A percentile compares a stretch with the other conserved stretches of the same genome.
Evolutionary conservation across 2,888 invertebrate species (phyloP).

Genomic region (Aricia artaxerxes): DNA sequence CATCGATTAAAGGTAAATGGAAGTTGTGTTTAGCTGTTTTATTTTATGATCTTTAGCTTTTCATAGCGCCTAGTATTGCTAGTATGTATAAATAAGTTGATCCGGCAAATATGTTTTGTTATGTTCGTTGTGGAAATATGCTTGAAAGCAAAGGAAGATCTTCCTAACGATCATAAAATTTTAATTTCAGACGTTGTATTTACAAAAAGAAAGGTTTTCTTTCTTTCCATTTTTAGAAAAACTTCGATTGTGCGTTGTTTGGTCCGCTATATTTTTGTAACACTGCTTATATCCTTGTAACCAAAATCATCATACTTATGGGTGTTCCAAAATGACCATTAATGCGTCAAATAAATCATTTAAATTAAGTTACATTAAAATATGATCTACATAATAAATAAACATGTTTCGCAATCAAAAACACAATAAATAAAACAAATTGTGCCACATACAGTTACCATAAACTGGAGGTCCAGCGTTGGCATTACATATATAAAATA

Average conservation of each 20-base stretch:
- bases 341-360: neutral
- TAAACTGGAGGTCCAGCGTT: neutral
- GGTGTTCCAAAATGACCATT: neutral
- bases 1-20: neutral
- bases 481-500: neutral
- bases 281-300: neutral
- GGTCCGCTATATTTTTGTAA: neutral
- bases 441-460: slow-evolving; percentile 11
- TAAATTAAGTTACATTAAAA: slow-evolving; percentile 22
- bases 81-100: too few species aligned
- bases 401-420: slow-evolving; percentile 8
- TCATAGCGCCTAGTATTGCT: too few species aligned
- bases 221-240: too few species aligned
- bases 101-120: too few species aligned
- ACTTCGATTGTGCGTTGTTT: too few species aligned
- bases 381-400: slow-evolving; percentile 12
- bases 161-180: too few species aligned
- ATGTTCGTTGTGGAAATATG: too few species aligned
- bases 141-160: too few species aligned
- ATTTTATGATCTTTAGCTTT: neutral
- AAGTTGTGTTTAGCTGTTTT: neutral
- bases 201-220: too few species aligned
- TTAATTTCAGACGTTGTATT: too few species aligned
- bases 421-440: slow-evolving; percentile 14
- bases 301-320: neutral